These are phyloP conservation scores for Neofelis nebulosa DNA, from an alignment of 2,113 vertebrate species.

Conservation along the genomic window DNA sequence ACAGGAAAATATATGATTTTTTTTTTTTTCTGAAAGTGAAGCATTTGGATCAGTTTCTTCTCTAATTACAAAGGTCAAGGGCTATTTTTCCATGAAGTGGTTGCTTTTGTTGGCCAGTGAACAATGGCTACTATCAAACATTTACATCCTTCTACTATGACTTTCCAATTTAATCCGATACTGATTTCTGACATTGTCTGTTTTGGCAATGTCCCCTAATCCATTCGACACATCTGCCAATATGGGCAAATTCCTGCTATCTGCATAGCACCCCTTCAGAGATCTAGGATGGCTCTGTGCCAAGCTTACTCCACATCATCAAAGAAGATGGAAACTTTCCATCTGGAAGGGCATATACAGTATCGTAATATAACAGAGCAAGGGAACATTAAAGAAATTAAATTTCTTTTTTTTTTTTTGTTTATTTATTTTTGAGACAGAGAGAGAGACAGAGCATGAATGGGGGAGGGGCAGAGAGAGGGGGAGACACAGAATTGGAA, in stretches of 20 bases:
- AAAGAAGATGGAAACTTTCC: background rate
- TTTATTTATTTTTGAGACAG: too few species aligned
- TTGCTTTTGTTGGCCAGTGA: background rate
- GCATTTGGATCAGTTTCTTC: slow-evolving; percentile 48
- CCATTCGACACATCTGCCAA: background rate
- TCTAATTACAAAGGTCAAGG: slow-evolving; percentile 62
- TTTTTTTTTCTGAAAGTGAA: slow-evolving; percentile 5
- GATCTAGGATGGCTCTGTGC: background rate
- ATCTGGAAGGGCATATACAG: background rate
- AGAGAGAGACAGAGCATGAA: too few species aligned
- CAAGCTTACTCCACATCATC: background rate
- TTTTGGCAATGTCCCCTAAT: slow-evolving; percentile 17
- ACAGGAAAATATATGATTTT: background rate
- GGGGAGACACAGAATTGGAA: too few species aligned
- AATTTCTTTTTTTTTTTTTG: background rate
- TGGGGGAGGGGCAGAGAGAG: too few species aligned
- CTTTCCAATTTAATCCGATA: slow-evolving; percentile 44
- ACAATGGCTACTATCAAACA: slow-evolving; percentile 19
- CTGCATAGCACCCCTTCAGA: background rate
- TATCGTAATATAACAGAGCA: slow-evolving; percentile 9
- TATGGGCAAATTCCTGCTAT: background rate
- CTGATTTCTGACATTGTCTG: background rate
- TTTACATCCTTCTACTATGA: slow-evolving; percentile 40
- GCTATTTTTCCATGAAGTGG: slow-evolving; percentile 45
- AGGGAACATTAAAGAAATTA: background rate